Evolutionary conservation across 2,113 vertebrate species (phyloP), one percentile per base, ranked within the genome.

Genomic region (Sinocyclocheilus anshuiensis): DNA sequence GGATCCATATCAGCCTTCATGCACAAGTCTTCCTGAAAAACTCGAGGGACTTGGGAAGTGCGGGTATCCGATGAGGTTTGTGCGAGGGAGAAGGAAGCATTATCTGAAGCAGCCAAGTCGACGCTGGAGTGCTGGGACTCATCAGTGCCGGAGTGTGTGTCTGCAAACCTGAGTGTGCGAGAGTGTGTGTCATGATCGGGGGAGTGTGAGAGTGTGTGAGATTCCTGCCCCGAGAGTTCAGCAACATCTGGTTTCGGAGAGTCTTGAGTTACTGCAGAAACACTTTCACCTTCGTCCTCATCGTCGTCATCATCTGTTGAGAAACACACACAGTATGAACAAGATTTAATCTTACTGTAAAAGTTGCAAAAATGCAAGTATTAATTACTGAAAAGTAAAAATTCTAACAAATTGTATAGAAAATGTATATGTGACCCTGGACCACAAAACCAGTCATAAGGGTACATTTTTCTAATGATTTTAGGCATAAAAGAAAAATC

Each of bases 111-210:
- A 6, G 78, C 69, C 18, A 87, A 67, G 26, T 90, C 89, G 15
- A 88, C 6, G 4, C 87, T 86, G 55, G 89, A 88, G 7, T 90
- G 85, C 33, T 88, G 87, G 20, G 82, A 88, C 29, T 88, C 87
- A 6, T 89, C 86, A 2, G 84, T 81, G 67, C 78, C 57, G 0
- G 88, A 87, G 69, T 88, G 86, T 6, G 85, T 83, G 24, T 86
- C 87, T 79, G 87, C 9, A 42, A 84, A 74, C 6, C 48, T 71
- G 18, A 78, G 55, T 12, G 85, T 74, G 36, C 87, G 84, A 57
- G 82, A 45, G 18, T 77, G 82, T 2, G 87, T 26, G 74, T 84
- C 85, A 18, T 72, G 69, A 4, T 84, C 50, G 2, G 88, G 86
- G 15, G 88, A 88, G 53, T 86, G 84, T 80, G 55, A 6, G 5